Conservation (phyloP, 1,140 invertebrate genomes). For the Whitmania pigra region DNA sequence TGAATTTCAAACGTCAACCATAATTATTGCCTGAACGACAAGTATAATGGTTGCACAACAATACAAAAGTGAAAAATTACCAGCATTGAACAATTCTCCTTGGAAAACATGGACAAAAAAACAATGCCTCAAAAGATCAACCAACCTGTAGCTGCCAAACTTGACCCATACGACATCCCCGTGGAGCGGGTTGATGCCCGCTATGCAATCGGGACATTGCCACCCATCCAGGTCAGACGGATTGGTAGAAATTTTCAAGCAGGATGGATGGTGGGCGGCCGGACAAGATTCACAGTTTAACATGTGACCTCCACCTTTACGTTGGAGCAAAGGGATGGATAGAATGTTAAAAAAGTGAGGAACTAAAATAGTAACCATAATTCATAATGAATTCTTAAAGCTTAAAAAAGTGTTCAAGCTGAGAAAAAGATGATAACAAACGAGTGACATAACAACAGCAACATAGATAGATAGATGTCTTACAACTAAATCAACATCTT, state of each 20-base stretch:
- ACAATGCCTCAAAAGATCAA: too few relatives aligned
- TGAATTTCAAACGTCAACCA: too few relatives aligned
- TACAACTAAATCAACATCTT: too few relatives aligned
- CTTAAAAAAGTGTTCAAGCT: background rate
- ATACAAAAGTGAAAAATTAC: too few relatives aligned
- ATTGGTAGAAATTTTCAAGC: constrained; percentile 53
- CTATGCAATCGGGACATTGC: constrained; percentile 73
- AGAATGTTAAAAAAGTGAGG: constrained; percentile 9
- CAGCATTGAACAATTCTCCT: too few relatives aligned
- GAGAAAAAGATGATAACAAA: background rate
- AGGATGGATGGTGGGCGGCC: constrained; percentile 74
- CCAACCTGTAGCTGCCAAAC: constrained; percentile 58
- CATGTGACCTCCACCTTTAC: constrained; percentile 59
- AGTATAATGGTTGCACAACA: too few relatives aligned
- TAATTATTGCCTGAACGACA: too few relatives aligned
- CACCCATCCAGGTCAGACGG: constrained; percentile 33
- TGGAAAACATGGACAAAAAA: background rate
- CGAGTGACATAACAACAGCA: background rate
- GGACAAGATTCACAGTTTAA: constrained; percentile 87
- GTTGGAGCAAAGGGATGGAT: background rate
- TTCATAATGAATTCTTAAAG: too few relatives aligned
- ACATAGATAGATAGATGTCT: background rate
- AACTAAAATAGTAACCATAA: too few relatives aligned
- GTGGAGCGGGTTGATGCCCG: constrained; percentile 69
- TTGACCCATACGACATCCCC: constrained; percentile 90